phyloP scores from a whole-genome alignment of 2,113 vertebrate genomes.

The Sebastes fasciatus region DNA sequence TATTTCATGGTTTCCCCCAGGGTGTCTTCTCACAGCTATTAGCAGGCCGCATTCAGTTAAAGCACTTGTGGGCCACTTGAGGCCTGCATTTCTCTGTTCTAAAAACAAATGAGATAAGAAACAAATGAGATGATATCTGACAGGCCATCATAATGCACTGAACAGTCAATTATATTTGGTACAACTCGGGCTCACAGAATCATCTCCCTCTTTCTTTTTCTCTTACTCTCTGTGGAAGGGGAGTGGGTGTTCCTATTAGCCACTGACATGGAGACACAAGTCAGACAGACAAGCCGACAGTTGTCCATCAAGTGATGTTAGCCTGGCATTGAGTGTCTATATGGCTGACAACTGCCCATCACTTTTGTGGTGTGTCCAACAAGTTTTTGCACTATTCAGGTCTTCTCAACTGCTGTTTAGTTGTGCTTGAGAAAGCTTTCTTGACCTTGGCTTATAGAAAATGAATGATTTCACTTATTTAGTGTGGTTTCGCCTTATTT shows the following conservation, averaged over 20 bases:
- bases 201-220: background rate
- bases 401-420: background rate
- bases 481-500: background rate
- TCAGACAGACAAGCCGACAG: background rate
- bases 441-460: conserved; percentile 13
- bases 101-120: conserved; percentile 42
- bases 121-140: conserved; percentile 48
- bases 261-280: background rate
- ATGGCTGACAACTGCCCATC: background rate
- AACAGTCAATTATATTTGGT: conserved; percentile 32
- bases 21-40: conserved; percentile 78
- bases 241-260: background rate
- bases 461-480: background rate
- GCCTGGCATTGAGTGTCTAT: background rate
- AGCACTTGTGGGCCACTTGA: conserved; percentile 69
- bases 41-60: conserved; percentile 73
- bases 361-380: background rate
- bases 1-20: conserved; percentile 81
- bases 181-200: background rate
- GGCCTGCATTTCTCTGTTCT: conserved; percentile 42
- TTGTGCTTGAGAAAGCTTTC: background rate
- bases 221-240: background rate
- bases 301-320: background rate
- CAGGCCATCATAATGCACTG: conserved; percentile 7
- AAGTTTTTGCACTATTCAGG: background rate